Evolutionary conservation across 1,140 invertebrate genomes (phyloP).

Genomic region (Arctopsyche grandis): DNA sequence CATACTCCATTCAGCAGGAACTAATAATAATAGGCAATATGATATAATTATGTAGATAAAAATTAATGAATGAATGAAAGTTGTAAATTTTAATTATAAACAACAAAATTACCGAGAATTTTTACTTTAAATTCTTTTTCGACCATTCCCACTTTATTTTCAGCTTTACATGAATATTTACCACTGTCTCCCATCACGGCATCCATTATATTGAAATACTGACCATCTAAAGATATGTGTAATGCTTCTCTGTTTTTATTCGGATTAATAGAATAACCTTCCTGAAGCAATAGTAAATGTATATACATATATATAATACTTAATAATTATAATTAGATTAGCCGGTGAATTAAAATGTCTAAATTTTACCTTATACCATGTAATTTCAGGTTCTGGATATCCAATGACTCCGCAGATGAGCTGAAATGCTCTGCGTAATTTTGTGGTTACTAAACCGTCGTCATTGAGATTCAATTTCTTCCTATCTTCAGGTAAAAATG

Average conservation of each 20-base stretch:
- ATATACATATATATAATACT: too few species aligned
- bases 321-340: constrained; percentile 7
- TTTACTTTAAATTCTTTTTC: constrained; percentile 59
- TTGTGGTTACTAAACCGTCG: constrained; percentile 54
- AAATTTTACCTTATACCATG: constrained; percentile 61
- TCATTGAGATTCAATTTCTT: constrained; percentile 23
- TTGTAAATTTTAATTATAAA: not conserved
- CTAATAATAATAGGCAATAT: constrained; percentile 50
- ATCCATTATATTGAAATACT: constrained; percentile 53
- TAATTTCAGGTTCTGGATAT: constrained; percentile 60
- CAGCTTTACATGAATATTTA: constrained; percentile 62
- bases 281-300: constrained; percentile 34
- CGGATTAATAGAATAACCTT: constrained; percentile 38
- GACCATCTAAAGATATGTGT: constrained; percentile 53
- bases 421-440: constrained; percentile 60
- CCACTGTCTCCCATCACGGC: constrained; percentile 57
- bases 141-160: constrained; percentile 59
- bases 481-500: constrained; percentile 56
- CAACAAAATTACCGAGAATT: constrained; percentile 59
- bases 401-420: constrained; percentile 61
- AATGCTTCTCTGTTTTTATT: constrained; percentile 39
- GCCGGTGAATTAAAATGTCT: too few species aligned
- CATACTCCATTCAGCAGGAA: constrained; percentile 62
- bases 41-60: not conserved
- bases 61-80: not conserved